These are phyloP conservation scores for Volucella inanis DNA, from an alignment of 2,888 invertebrate species.

Conservation along the genomic window DNA sequence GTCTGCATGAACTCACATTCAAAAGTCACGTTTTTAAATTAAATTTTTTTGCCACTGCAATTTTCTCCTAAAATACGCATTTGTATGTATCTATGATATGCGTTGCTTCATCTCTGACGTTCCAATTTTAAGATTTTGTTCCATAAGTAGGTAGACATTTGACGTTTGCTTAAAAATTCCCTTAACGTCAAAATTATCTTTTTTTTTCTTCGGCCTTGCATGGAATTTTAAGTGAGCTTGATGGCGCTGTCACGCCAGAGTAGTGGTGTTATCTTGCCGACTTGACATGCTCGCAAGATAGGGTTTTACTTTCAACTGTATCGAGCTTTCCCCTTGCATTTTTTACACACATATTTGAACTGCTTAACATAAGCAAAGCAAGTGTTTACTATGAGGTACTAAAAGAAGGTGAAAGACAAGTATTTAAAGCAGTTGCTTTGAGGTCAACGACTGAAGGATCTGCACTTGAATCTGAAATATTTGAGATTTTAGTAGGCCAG, in stretches of 20 bases:
- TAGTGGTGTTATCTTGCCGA: neutral
- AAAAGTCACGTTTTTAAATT: neutral
- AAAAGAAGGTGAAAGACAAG: too few species aligned
- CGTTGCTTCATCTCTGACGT: constrained; percentile 4
- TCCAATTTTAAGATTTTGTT: constrained; percentile 2
- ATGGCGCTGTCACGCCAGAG: neutral
- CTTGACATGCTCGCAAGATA: constrained; percentile 33
- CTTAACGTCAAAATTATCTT: neutral
- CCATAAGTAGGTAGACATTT: neutral
- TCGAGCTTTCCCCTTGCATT: constrained; percentile 27
- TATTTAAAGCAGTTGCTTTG: too few species aligned
- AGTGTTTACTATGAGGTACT: too few species aligned
- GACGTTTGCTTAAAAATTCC: constrained; percentile 22
- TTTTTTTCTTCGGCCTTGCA: constrained; percentile 12
- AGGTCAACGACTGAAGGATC: too few species aligned
- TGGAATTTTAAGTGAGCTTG: constrained; percentile 36
- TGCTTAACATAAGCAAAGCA: neutral
- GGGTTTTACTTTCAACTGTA: constrained; percentile 38
- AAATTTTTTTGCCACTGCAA: neutral
- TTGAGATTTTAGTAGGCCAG: too few species aligned
- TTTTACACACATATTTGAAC: neutral
- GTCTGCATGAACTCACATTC: neutral
- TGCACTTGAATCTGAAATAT: too few species aligned
- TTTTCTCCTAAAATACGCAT: neutral
- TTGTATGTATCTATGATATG: too few species aligned